Conservation (phyloP, 2,113 vertebrate genomes). For the Meriones unguiculatus region DNA sequence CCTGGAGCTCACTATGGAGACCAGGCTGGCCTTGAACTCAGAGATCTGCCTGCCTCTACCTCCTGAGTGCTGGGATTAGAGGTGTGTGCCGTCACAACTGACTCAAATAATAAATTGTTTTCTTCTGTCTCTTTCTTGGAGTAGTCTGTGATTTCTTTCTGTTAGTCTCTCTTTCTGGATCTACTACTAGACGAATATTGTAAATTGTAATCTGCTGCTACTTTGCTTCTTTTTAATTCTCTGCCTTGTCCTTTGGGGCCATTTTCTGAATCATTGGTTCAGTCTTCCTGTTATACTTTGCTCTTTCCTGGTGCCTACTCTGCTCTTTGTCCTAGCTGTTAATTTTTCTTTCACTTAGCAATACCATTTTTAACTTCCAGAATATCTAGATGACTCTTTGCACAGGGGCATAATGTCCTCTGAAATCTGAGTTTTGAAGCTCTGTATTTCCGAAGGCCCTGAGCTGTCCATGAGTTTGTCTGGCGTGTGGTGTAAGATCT, state of each 20-base stretch:
- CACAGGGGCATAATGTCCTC: background rate
- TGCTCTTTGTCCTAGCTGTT: background rate
- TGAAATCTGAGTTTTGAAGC: background rate
- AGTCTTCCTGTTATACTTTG: constrained; percentile 8
- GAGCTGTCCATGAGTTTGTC: background rate
- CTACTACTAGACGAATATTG: background rate
- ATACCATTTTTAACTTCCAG: background rate
- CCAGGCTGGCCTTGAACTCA: background rate
- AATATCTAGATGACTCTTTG: background rate
- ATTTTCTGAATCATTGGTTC: constrained; percentile 11
- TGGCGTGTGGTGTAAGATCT: background rate
- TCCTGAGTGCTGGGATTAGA: background rate
- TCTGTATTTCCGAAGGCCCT: background rate
- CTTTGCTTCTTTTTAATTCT: background rate
- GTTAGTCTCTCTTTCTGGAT: background rate
- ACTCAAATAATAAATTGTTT: background rate
- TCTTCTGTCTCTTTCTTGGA: background rate
- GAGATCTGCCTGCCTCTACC: background rate
- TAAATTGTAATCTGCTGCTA: background rate
- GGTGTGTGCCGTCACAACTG: background rate
- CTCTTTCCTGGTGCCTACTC: background rate
- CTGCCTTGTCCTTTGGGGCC: background rate
- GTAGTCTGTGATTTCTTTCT: constrained; percentile 19
- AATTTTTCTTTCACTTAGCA: background rate
- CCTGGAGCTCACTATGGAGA: background rate